Conservation (phyloP, 2,113 vertebrate genomes). For the Melanerpes formicivorus region DNA sequence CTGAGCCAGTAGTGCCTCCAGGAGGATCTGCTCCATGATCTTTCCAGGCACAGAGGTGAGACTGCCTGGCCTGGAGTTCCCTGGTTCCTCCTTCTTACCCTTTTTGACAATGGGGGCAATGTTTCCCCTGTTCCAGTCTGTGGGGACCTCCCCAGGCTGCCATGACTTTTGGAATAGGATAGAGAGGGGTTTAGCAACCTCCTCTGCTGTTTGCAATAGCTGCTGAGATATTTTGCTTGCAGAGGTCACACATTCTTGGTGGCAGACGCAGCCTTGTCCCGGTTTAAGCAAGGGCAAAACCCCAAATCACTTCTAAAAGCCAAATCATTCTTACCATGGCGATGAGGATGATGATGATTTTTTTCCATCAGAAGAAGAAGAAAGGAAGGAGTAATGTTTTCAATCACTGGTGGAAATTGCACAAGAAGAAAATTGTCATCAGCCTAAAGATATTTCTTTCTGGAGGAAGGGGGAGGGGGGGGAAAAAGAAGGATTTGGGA, state of each 20-base stretch:
- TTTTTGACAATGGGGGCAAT: too few species aligned
- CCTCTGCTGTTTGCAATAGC: conserved; percentile 18
- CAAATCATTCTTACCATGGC: not conserved
- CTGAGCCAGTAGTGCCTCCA: too few species aligned
- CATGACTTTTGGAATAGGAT: too few species aligned
- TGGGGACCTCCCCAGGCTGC: too few species aligned
- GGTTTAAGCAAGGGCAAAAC: not conserved
- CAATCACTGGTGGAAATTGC: not conserved
- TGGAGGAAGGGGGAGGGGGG: not conserved
- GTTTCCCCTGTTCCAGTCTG: too few species aligned
- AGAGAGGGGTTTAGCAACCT: too few species aligned
- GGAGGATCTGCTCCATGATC: too few species aligned
- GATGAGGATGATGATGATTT: too few species aligned
- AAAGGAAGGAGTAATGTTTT: not conserved
- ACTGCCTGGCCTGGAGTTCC: too few species aligned
- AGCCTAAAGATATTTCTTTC: not conserved
- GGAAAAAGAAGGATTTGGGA: not conserved
- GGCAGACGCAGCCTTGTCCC: not conserved
- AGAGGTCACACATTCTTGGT: conserved; percentile 27
- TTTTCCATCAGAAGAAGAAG: too few species aligned
- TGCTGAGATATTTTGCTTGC: conserved; percentile 11
- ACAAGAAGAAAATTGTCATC: not conserved
- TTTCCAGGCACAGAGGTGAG: too few species aligned
- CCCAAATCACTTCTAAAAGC: not conserved
- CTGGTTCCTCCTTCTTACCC: too few species aligned